Percentiles rank a stretch among this genome's conserved stretches.
These are phyloP conservation scores for Lophotis ruficrista DNA, from an alignment of 2,113 vertebrate genomes.

Conservation along the genomic window DNA sequence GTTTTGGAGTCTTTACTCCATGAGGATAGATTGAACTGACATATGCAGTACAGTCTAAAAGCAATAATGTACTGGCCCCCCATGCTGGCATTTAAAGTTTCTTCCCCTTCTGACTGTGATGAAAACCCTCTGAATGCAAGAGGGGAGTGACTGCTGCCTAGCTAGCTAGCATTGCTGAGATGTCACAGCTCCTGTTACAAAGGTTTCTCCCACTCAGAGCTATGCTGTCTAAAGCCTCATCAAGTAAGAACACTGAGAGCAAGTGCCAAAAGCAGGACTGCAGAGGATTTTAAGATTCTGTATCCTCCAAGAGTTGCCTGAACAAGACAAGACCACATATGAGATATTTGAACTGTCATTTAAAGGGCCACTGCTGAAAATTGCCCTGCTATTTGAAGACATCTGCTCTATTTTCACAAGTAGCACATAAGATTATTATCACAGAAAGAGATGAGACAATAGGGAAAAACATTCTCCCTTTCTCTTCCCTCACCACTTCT, in stretches of 20 bases:
- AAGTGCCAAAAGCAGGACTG: constrained; percentile 30
- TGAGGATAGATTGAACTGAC: constrained; percentile 15
- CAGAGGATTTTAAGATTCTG: background rate
- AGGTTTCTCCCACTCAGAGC: constrained; percentile 35
- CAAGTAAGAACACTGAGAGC: background rate
- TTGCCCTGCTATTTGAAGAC: background rate
- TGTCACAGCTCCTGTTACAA: constrained; percentile 64
- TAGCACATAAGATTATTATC: background rate
- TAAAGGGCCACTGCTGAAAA: background rate
- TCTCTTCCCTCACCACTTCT: background rate
- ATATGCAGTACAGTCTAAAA: background rate
- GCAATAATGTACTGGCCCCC: background rate
- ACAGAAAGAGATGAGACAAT: background rate
- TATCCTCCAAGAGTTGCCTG: background rate
- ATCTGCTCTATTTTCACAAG: background rate
- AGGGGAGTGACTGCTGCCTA: background rate
- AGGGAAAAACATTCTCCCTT: background rate
- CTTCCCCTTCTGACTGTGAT: background rate
- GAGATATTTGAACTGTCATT: background rate
- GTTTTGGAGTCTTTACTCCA: background rate
- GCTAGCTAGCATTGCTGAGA: constrained; percentile 18
- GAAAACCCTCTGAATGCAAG: constrained; percentile 12
- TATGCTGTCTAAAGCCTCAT: background rate
- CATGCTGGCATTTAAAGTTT: constrained; percentile 19
- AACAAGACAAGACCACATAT: background rate